A percentile compares a stretch with the other conserved stretches of the same genome.
Conservation (phyloP, 2,113 vertebrate genomes). For the Strix aluco region DNA sequence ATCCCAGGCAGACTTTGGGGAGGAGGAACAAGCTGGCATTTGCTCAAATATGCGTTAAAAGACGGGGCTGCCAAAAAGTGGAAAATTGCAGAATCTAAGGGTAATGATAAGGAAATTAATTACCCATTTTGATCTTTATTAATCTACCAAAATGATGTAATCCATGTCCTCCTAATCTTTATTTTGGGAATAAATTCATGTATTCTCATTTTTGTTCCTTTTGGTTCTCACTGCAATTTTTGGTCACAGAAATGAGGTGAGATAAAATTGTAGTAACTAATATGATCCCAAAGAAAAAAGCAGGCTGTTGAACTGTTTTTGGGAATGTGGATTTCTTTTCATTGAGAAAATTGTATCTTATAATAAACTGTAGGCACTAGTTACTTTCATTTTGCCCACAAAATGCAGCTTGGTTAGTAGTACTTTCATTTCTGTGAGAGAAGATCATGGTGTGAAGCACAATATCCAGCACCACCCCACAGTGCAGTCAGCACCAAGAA, state of each 20-base stretch:
- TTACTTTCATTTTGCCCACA: neutral
- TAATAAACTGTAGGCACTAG: neutral
- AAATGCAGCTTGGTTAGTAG: neutral
- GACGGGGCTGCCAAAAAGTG: neutral
- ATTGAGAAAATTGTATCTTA: neutral
- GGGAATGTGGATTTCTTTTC: neutral
- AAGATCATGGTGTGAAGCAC: neutral
- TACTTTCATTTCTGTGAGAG: neutral
- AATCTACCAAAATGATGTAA: conserved; percentile 16
- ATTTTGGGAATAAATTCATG: neutral
- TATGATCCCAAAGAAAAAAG: neutral
- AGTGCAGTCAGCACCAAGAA: neutral
- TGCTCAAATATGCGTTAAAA: conserved; percentile 35
- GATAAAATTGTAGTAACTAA: neutral
- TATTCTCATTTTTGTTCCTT: neutral
- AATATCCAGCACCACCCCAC: neutral
- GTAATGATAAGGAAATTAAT: conserved; percentile 18
- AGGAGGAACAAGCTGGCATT: conserved; percentile 17
- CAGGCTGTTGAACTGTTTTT: neutral
- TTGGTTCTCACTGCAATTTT: neutral
- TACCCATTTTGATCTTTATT: conserved; percentile 15
- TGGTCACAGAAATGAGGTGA: neutral
- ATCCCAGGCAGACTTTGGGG: neutral
- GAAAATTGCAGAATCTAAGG: neutral
- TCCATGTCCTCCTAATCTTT: neutral